These are phyloP conservation scores for Drosophila oshimai DNA, from an alignment of 1,140 invertebrate species.

Conservation along the genomic window DNA sequence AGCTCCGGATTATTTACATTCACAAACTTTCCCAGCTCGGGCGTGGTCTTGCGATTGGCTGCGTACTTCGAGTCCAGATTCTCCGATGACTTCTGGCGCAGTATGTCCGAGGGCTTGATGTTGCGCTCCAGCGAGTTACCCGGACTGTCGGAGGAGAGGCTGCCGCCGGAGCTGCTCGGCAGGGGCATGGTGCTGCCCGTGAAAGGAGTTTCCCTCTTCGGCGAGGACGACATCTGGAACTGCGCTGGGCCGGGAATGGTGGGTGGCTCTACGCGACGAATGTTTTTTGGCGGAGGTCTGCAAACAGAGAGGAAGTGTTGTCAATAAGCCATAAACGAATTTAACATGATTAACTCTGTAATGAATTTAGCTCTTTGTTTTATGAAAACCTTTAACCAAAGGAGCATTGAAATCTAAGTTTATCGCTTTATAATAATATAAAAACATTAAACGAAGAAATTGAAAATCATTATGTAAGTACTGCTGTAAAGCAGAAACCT, in stretches of 20 bases:
- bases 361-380: no score
- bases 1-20: slow-evolving; percentile 75
- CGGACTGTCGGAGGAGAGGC: slow-evolving; percentile 63
- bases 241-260: slow-evolving; percentile 83
- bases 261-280: slow-evolving; percentile 84
- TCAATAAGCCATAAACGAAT: no score
- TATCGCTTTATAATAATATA: no score
- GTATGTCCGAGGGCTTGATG: slow-evolving; percentile 80
- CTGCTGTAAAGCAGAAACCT: no score
- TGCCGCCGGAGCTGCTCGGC: slow-evolving; percentile 64
- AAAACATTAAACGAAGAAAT: no score
- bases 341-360: no score
- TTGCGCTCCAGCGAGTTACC: slow-evolving; percentile 80
- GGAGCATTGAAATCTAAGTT: no score
- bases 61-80: slow-evolving; percentile 71
- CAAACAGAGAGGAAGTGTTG: slow-evolving; percentile 14
- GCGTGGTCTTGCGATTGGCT: slow-evolving; percentile 75
- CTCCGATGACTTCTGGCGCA: slow-evolving; percentile 79
- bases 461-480: no score
- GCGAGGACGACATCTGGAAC: slow-evolving; percentile 70
- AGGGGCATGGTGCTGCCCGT: slow-evolving; percentile 69
- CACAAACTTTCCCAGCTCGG: slow-evolving; percentile 69
- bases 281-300: slow-evolving; percentile 86
- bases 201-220: slow-evolving; percentile 69
- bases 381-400: no score